Base-by-base conservation (phyloP, 2,113 vertebrate species). In the Ibidorhyncha struthersii region DNA sequence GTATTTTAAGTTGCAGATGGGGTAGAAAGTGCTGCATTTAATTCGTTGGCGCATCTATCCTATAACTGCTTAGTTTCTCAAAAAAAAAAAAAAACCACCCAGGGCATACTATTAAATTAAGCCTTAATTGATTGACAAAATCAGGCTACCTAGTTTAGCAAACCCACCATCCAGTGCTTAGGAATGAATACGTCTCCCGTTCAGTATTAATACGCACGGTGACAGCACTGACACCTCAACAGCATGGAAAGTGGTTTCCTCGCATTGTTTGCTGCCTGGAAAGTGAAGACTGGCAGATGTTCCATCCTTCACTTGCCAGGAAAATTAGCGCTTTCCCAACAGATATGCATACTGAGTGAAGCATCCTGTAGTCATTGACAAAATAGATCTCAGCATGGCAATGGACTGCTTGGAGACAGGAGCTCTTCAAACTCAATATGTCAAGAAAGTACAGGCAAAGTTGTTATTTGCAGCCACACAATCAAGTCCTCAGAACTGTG, bases 201-300 rank as follows among this genome's bases (percentile, higher is more conserved):
- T n/a, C 66, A 29, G 38, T 32, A 89, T 79, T 88, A 87, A 83
- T 86, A 92, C 29, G 2, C 45, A 29, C 11, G 3, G 52, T 63
- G 74, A 76, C 80, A 90, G 82, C 82, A 2, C 22, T 69, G 65
- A 91, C 71, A 69, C 90, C 86, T 95, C 79, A 30, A 5, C 63
- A 87, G 79, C 62, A 82, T 6, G 71, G 41, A 36, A 93, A 95
- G 73, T 8, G 14, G 41, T 22, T 97, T 95, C 58, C 52, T 89
- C 58, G 7, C 95, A 63, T 66, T 86, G 69, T 70, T 65, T 95
- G 94, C 74, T 76, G 95, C 80, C 70, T 79, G 73, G 49, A 45
- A 59, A 96, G 66, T 50, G 47, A 87, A 82, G 78, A 92, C 74
- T 86, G 97, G 86, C 96, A 97, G 97, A 98, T 91, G 96, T 82